A percentile compares a stretch with the other conserved stretches of the same genome.
These are phyloP conservation scores for Amphipyra berbera DNA, from an alignment of 2,888 invertebrate species.

Conservation along the genomic window DNA sequence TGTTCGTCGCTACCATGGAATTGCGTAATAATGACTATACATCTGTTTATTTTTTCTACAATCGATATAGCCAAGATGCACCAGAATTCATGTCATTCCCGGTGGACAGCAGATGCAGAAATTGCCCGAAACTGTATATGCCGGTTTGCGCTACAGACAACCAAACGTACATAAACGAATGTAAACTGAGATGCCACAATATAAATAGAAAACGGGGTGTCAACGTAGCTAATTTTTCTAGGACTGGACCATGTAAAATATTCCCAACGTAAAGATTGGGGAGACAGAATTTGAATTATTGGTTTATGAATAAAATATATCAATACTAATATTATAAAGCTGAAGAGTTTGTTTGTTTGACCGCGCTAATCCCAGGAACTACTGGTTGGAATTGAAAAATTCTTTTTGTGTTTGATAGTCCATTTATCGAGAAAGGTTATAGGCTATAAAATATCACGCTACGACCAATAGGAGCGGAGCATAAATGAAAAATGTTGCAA, in stretches of 20 bases:
- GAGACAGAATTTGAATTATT: background rate
- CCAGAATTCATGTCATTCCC: fast-evolving
- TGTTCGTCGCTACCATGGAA: background rate
- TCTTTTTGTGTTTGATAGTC: too few relatives aligned
- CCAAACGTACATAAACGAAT: slow-evolving; percentile 68
- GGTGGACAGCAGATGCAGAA: slow-evolving; percentile 1
- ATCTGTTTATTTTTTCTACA: too few relatives aligned
- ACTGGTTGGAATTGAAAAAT: too few relatives aligned
- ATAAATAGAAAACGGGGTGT: fast-evolving
- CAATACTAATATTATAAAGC: too few relatives aligned
- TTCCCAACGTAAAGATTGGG: slow-evolving; percentile 12
- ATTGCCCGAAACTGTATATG: slow-evolving; percentile 65
- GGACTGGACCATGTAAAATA: slow-evolving; percentile 29
- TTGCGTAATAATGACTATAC: too few relatives aligned
- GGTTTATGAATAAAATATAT: too few relatives aligned
- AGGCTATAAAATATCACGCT: too few relatives aligned
- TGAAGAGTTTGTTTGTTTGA: too few relatives aligned
- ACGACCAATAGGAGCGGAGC: too few relatives aligned
- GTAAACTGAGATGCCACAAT: slow-evolving; percentile 63
- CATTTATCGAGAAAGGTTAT: too few relatives aligned
- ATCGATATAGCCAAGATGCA: background rate
- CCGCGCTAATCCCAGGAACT: too few relatives aligned
- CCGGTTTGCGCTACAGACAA: slow-evolving; percentile 69
- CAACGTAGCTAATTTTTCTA: background rate
- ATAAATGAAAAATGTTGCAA: too few relatives aligned